phyloP scores from a whole-genome alignment of 2,113 vertebrate species.

The Phalacrocorax aristotelis region DNA sequence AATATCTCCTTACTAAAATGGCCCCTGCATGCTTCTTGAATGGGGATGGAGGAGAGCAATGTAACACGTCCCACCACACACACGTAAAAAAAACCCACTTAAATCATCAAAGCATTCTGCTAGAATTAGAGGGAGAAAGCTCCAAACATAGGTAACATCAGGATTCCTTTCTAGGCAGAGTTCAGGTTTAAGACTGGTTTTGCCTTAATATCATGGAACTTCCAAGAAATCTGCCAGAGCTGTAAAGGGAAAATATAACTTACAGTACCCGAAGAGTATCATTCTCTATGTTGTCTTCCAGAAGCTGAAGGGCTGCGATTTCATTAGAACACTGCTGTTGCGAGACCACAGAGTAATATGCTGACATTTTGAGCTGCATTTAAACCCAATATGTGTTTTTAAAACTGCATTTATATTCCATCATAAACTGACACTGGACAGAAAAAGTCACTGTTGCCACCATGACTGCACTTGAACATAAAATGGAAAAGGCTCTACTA shows the following conservation, averaged over 20 bases:
- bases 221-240: slow-evolving; percentile 42
- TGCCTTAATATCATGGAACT: slow-evolving; percentile 12
- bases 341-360: slow-evolving; percentile 67
- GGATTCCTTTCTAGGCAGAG: slow-evolving; percentile 13
- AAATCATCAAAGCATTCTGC: neutral
- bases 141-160: slow-evolving; percentile 44
- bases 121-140: neutral
- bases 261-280: slow-evolving; percentile 24
- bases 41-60: neutral
- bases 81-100: neutral
- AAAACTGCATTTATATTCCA: slow-evolving; percentile 43
- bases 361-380: slow-evolving; percentile 43
- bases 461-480: neutral
- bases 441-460: slow-evolving; percentile 31
- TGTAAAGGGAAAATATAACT: slow-evolving; percentile 50
- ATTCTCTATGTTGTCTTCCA: slow-evolving; percentile 34
- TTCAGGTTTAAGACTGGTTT: slow-evolving; percentile 22
- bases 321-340: slow-evolving; percentile 44
- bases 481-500: neutral
- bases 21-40: neutral
- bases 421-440: slow-evolving; percentile 39
- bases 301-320: slow-evolving; percentile 27
- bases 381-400: slow-evolving; percentile 45
- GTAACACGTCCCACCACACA: neutral
- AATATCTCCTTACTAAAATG: neutral